Base-by-base conservation (phyloP, 2,888 invertebrate species). In the Eudemis profundana region DNA sequence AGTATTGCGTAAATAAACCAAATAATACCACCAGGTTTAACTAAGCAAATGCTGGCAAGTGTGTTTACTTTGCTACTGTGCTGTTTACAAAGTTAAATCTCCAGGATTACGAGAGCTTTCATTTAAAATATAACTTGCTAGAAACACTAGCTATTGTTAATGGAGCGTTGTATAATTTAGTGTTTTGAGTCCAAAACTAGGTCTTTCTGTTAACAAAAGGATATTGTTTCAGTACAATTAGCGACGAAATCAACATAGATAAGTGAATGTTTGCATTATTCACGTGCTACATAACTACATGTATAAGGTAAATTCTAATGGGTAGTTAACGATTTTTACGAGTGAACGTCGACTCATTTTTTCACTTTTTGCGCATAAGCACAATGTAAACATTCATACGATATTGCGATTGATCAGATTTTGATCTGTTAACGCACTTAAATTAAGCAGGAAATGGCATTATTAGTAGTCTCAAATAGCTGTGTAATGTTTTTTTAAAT, bases 191-290 rank as follows among this genome's bases (percentile, higher is more conserved):
- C 82, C 81, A 86, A 88, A 90, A 86, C 83, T 89, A 87, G 89
- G 90, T 86, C 88, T 89, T 83, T 78, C 80, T 79, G 74, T 77
- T 73, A 87, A 90, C 90, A 90, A 89, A 89, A 89, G 89, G 85
- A 89, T 88, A 90, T 90, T 90, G 89, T 89, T 87, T 83, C 78
- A 80, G 77, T 80, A 85, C 85, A 87, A 89, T 89, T 89, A 87
- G 84, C 84, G 81, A 84, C 78, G 84, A 84, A 87, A 87, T 87
- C 85, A 86, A 82, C 85, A 86, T 84, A 90, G 89, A 90, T 90
- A 88, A 88, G 83, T 83, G 79, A 81, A 80, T 82, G 79, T 85
- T 86, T 84, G 83, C 80, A 77, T 78, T 80, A 79, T 81, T 77
- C 70, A 75, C 74, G 73, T 67, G 72, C 70, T 74, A 74, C 75